A percentile compares a stretch with the other conserved stretches of the same genome.
These are phyloP conservation scores for Pyrgilauda ruficollis DNA, from an alignment of 2,113 vertebrate species.

Conservation along the genomic window DNA sequence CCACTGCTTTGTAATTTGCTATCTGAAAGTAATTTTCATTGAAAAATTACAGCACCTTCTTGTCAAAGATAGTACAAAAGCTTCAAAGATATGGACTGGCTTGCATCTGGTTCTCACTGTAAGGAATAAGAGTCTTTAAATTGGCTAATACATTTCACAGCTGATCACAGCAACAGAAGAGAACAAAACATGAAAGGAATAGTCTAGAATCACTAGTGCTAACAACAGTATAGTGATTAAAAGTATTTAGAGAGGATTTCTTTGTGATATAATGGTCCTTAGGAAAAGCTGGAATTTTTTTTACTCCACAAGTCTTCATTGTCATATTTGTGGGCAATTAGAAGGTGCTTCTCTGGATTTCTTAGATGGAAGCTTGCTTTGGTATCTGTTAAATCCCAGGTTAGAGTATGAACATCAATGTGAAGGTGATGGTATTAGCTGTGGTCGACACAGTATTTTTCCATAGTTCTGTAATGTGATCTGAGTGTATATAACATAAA, in stretches of 20 bases:
- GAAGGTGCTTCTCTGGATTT: not conserved
- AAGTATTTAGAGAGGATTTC: conserved; percentile 17
- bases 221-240: conserved; percentile 22
- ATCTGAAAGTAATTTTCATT: conserved; percentile 17
- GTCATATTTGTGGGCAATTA: not conserved
- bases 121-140: conserved; percentile 29
- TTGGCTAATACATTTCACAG: conserved; percentile 33
- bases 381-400: not conserved
- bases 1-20: conserved; percentile 1
- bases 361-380: not conserved
- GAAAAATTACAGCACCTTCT: not conserved
- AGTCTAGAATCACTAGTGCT: not conserved
- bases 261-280: not conserved
- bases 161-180: conserved; percentile 3
- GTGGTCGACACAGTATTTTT: not conserved
- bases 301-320: not conserved
- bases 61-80: conserved; percentile 35
- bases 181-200: conserved; percentile 12
- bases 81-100: conserved; percentile 20
- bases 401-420: not conserved
- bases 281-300: not conserved
- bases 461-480: not conserved
- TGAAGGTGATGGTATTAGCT: not conserved
- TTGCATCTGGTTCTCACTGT: conserved; percentile 16
- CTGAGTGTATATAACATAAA: not conserved